Evolutionary conservation across 2,113 vertebrate genomes (phyloP).

Genomic region (Tachuris rubrigastra): DNA sequence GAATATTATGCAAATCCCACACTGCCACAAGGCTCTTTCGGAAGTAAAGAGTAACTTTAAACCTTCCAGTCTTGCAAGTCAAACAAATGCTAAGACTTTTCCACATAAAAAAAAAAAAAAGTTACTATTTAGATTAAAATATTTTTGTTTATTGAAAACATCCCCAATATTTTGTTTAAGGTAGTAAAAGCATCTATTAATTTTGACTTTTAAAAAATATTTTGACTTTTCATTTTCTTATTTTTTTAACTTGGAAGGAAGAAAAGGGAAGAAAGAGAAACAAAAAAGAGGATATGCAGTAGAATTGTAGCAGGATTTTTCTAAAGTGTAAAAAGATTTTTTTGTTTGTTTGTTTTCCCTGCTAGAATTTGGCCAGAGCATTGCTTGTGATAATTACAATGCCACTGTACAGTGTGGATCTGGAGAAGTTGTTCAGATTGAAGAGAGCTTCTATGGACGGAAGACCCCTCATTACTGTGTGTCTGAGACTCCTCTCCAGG

Average conservation of each 20-base stretch:
- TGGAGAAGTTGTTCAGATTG: constrained; percentile 86
- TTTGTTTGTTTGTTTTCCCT: not conserved
- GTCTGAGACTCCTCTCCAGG: not conserved
- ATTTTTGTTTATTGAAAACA: not conserved
- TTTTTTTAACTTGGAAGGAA: not conserved
- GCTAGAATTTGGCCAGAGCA: constrained; percentile 77
- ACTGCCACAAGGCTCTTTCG: not conserved
- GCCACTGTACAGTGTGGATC: constrained; percentile 87
- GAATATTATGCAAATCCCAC: not conserved
- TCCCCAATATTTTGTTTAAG: not conserved
- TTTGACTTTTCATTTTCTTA: not conserved
- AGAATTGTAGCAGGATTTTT: not conserved
- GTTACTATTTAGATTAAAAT: not conserved
- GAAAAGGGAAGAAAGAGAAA: not conserved
- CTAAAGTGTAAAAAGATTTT: not conserved
- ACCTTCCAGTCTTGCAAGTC: not conserved
- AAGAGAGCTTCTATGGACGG: constrained; percentile 85
- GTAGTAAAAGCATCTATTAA: not conserved
- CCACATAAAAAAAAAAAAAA: not conserved
- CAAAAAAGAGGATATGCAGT: not conserved
- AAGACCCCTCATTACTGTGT: constrained; percentile 86
- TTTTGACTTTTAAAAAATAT: not conserved
- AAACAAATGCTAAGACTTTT: not conserved
- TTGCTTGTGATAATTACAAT: constrained; percentile 83
- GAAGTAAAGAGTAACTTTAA: not conserved